Base-by-base conservation (phyloP, 2,113 vertebrate species). In the Silurus glanis region DNA sequence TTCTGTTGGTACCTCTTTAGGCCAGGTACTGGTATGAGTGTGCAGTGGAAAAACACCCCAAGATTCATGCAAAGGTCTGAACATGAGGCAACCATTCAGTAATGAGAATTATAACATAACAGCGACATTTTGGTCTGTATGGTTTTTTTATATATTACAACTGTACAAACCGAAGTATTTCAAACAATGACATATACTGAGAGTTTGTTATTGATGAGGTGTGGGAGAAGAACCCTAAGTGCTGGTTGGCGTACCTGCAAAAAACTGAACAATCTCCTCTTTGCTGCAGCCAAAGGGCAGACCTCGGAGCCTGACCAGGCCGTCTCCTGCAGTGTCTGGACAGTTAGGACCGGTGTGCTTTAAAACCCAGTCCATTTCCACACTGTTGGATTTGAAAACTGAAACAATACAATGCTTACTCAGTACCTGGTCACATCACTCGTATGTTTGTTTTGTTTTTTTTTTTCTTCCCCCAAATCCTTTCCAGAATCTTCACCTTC, bases 361-460 rank as follows among this genome's bases (percentile, higher is more conserved):
- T 95, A 99, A 95, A 93, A 99, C 98, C 98, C 98, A 99, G 95
- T 99, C 98, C 98, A 99, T 99, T 95, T 99, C 98, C 90, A 99
- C 97, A 93, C 96, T 99, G 95, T 99, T 99, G 92, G 98, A 99
- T 95, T 99, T 99, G 95, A 99, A 99, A 92, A 99, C 98, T 99
- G 91, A 82, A 37, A n/a, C 8, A 53, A 89, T 92, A 99, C 25
- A 61, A 45, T 28, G 6, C 4, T 61, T 56, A 3, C 9, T 80
- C 78, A 45, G 55, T 13, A 5, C 28, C 78, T 61, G 78, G 4
- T 47, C 56, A 61, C 5, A 5, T 21, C 7, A 61, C 56, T 14
- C 19, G 4, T 7, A 45, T 3, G 16, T 3, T 23, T 61, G 14
- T 14, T 37, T 37, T 37, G 28, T 37, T 37, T 37, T 37, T 1